These are phyloP conservation scores for Diplodus puntazzo DNA, from an alignment of 2,797 vertebrate species.

Conservation along the genomic window DNA sequence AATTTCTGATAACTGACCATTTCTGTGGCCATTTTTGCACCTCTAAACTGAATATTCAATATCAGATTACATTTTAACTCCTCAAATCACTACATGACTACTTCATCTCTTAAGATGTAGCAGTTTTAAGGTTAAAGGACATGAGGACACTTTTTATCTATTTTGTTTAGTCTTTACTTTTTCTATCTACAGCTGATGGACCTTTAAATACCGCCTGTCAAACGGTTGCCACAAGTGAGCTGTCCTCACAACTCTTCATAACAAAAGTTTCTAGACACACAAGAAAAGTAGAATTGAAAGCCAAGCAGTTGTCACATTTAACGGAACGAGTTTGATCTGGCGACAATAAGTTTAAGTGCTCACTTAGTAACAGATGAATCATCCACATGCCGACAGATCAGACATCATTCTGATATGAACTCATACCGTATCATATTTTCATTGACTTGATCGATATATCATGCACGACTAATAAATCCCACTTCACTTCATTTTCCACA, in stretches of 20 bases:
- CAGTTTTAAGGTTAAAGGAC: neutral
- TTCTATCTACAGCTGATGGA: conserved; percentile 1
- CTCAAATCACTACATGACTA: no score
- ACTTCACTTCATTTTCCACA: conserved; percentile 57
- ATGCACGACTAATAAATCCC: conserved; percentile 56
- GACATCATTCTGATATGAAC: conserved; percentile 5
- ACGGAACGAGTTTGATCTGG: neutral
- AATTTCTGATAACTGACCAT: conserved; percentile 11
- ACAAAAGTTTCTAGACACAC: conserved; percentile 17
- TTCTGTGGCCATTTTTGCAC: conserved; percentile 7
- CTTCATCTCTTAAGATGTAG: neutral
- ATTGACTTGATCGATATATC: conserved; percentile 52
- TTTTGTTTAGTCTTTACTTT: neutral
- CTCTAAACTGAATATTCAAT: neutral
- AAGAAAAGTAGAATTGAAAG: conserved; percentile 3
- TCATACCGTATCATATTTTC: conserved; percentile 2
- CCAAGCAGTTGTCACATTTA: neutral
- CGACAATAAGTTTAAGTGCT: neutral
- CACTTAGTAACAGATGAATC: conserved; percentile 2
- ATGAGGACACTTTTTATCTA: neutral
- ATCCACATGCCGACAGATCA: neutral
- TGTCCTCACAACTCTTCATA: neutral
- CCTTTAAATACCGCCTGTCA: neutral
- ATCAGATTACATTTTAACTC: neutral
- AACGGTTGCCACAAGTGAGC: neutral